Conservation (phyloP, 2,888 invertebrate genomes). For the Lingula anatina region DNA sequence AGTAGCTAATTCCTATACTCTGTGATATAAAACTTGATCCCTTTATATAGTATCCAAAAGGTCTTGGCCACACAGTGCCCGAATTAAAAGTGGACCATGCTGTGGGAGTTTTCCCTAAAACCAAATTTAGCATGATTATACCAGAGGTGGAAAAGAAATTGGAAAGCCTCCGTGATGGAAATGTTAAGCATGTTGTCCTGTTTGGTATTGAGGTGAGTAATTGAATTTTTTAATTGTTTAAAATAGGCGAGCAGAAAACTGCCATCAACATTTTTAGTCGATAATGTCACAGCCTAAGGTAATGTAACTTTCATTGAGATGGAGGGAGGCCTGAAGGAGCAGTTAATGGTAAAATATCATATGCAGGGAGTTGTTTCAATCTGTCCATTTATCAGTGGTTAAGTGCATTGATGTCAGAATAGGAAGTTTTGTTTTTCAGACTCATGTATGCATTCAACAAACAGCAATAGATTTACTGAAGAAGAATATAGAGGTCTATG, state of each 20-base stretch:
- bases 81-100: conserved; percentile 55
- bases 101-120: conserved; percentile 53
- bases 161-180: conserved; percentile 31
- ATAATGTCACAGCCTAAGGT: neutral
- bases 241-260: too few relatives aligned
- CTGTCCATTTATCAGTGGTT: too few relatives aligned
- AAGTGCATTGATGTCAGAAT: too few relatives aligned
- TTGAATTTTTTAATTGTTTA: neutral
- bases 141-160: conserved; percentile 53
- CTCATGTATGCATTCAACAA: conserved; percentile 61
- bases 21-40: conserved; percentile 3
- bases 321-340: too few relatives aligned
- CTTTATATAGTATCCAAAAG: conserved; percentile 57
- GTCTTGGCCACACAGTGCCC: conserved; percentile 57
- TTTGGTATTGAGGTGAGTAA: conserved; percentile 47
- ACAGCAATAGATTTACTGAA: conserved; percentile 57
- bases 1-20: too few relatives aligned
- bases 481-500: conserved; percentile 56
- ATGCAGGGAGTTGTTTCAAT: too few relatives aligned
- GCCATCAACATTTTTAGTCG: too few relatives aligned
- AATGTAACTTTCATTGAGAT: too few relatives aligned
- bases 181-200: conserved; percentile 38
- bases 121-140: conserved; percentile 59
- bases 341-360: too few relatives aligned
- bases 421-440: conserved; percentile 50